Evolutionary conservation across 2,888 invertebrate genomes (phyloP), one percentile per base, ranked within the genome.

Genomic region (Patella ulyssiponensis): DNA sequence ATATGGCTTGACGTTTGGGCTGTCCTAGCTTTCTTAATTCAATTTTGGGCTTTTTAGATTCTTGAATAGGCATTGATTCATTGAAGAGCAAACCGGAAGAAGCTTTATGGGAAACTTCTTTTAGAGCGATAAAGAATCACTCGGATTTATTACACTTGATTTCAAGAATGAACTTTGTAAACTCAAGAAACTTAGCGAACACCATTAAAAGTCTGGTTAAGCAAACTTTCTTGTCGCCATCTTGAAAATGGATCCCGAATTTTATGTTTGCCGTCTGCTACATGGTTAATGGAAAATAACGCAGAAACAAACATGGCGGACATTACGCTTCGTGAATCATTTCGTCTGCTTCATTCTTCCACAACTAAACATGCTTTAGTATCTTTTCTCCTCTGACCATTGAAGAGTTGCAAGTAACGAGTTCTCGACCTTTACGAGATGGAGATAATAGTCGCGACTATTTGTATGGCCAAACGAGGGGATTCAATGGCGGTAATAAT

Each of bases 361-460:
- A 23, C 9, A 64, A 64, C 64, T 64, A 64, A 64, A 64, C 64
- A 64, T 64, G 64, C 23, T 64, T 64, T 64, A 64, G 64, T 64
- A 64, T 64, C 64, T 64, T 64, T 64, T 64, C 64, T 64, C 64
- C 23, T 23, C 64, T 64, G 11, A 23, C 64, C 20, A 64, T 64
- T 64, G 64, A 64, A 64, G 64, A 64, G 64, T 64, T 64, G 20
- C 64, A 64, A 64, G 64, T 64, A 64, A 64, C 64, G 64, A 64
- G 64, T 64, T 64, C 64, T 64, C 64, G 64, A 64, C 64, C 64
- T 64, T 64, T 64, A 14, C 23, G 64, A 64, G 64, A 23, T 23
- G 20, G 23, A 23, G 23, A 64, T 64, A 64, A 64, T 23, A 23
- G 20, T 23, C 20, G 23, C 64, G 64, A 20, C 64, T 64, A 23